phyloP scores from a whole-genome alignment of 2,797 vertebrate species.

The Myotis daubentonii region DNA sequence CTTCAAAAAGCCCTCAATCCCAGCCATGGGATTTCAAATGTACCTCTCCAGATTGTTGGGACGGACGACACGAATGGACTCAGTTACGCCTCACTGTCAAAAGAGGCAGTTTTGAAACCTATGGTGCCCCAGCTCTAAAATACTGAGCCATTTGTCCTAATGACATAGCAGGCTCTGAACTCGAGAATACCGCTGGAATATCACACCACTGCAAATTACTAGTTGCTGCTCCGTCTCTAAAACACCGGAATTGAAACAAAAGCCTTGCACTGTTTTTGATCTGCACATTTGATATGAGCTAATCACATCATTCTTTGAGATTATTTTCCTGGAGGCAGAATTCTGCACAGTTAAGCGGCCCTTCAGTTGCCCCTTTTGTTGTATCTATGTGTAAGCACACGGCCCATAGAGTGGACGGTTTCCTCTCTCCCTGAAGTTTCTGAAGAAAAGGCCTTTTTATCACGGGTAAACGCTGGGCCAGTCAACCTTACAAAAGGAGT shows the following conservation, averaged over 20 bases:
- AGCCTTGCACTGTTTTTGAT: slow-evolving; percentile 53
- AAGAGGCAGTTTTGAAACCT: slow-evolving; percentile 63
- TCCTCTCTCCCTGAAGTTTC: slow-evolving; percentile 45
- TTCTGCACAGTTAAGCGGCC: slow-evolving; percentile 37
- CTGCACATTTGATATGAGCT: slow-evolving; percentile 51
- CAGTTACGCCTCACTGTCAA: slow-evolving; percentile 52
- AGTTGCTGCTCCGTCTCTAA: slow-evolving; percentile 61
- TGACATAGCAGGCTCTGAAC: slow-evolving; percentile 55
- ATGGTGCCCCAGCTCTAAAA: slow-evolving; percentile 55
- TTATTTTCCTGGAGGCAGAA: slow-evolving; percentile 58
- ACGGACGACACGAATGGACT: slow-evolving; percentile 57
- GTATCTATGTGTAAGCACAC: slow-evolving; percentile 40
- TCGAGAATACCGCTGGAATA: slow-evolving; percentile 58
- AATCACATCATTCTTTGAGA: slow-evolving; percentile 23
- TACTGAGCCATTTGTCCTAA: slow-evolving; percentile 69
- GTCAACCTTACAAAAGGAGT: slow-evolving; percentile 66
- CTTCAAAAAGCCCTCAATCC: neutral
- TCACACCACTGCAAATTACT: slow-evolving; percentile 76
- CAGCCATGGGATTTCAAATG: slow-evolving; percentile 36
- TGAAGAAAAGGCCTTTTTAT: slow-evolving; percentile 72
- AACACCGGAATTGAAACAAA: slow-evolving; percentile 52
- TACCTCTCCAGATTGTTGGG: neutral
- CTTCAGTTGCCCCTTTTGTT: slow-evolving; percentile 39
- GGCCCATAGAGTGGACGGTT: neutral
- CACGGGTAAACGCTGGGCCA: slow-evolving; percentile 28